Percentiles rank a stretch among this genome's conserved stretches.
These are phyloP conservation scores for Ctenodactylus gundi DNA, from an alignment of 2,113 vertebrate species.

Conservation along the genomic window DNA sequence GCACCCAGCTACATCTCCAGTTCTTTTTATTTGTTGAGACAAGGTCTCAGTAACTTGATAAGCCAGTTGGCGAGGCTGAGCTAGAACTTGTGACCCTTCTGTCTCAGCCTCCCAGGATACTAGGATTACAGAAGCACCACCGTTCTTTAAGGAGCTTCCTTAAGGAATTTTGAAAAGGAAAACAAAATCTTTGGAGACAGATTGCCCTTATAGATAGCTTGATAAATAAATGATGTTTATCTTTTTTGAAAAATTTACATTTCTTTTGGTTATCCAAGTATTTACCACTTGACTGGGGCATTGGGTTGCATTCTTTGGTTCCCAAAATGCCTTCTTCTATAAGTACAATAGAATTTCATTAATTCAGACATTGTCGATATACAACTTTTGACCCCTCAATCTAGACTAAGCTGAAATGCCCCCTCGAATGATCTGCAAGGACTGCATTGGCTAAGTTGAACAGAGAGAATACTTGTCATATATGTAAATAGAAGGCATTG, in stretches of 20 bases:
- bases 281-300: background rate
- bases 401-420: background rate
- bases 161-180: constrained; percentile 35
- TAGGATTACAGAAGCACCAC: too few relatives aligned
- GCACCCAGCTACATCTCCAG: too few relatives aligned
- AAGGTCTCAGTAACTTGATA: too few relatives aligned
- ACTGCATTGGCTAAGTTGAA: background rate
- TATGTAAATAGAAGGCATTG: background rate
- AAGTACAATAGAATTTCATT: background rate
- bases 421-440: background rate
- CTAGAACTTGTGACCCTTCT: too few relatives aligned
- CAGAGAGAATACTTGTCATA: background rate
- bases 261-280: constrained; percentile 40
- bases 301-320: background rate
- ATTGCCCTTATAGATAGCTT: background rate
- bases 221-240: background rate
- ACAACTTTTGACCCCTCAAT: background rate
- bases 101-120: too few relatives aligned
- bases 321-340: background rate
- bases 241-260: background rate
- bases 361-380: background rate
- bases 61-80: too few relatives aligned
- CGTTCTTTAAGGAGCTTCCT: too few relatives aligned
- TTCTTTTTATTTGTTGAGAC: too few relatives aligned
- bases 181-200: background rate